Evolutionary conservation across 2,797 vertebrate species (phyloP), one percentile per base, ranked within the genome.

Genomic region (Phoxinus dragarum): DNA sequence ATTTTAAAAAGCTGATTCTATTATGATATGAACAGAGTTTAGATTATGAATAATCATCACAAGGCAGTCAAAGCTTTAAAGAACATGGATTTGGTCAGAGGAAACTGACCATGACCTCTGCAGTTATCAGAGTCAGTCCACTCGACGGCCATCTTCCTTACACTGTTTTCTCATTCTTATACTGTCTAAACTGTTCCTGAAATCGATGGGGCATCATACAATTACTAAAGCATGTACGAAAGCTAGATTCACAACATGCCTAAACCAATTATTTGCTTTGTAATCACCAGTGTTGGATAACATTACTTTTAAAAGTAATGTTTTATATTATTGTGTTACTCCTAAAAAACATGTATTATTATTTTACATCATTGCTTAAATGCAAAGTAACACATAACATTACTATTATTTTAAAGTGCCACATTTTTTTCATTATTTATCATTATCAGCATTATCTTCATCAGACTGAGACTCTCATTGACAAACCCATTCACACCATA

Each of bases 1-100:
- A 40, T 76, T 83, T 40, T 36, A 40, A 77, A 83, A 77, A 78
- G 49, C 64, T 56, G 64, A 84, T 69, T 69, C 74, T 44, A 78
- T 84, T 84, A 84, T 6, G 82, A 84, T 59, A 56, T 67, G 23
- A 76, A 52, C 4, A 0, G 21, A 75, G 44, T 75, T 77, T 19
- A 49, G 56, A 66, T 38, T 47, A 47, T 23, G 31, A 74, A 36
- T 82, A 47, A 61, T 78, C n/a, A 74, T 82, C 54, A 64, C 12
- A 64, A 64, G 44, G 72, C 31, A 36, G 71, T 74, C 47, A 68
- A 67, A 84, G 73, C 73, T 84, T 67, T 54, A 7, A 44, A 84
- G 36, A 49, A 77, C 61, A 34, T 21, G 12, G 11, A 76, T 76
- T 75, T 83, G 42, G 10, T 76, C 44, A 14, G 36, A 54, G 17